These are phyloP conservation scores for Sebastes jordani DNA, from an alignment of 2,797 vertebrate species.

Conservation along the genomic window DNA sequence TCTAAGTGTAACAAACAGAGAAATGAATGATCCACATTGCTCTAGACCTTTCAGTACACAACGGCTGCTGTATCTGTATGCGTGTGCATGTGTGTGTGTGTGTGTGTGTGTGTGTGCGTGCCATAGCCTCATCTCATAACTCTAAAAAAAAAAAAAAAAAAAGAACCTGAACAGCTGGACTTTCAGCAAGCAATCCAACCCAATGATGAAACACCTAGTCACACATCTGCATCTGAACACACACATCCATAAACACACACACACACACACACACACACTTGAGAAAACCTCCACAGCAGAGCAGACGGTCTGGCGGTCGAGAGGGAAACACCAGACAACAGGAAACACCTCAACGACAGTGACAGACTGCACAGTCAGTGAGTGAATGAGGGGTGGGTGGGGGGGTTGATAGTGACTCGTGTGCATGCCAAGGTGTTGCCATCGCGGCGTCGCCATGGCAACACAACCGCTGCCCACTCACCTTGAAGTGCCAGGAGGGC, in stretches of 20 bases:
- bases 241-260: neutral
- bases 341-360: neutral
- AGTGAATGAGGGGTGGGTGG: neutral
- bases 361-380: neutral
- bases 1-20: neutral
- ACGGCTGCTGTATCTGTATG: neutral
- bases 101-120: no score
- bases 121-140: conserved; percentile 36
- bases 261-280: neutral
- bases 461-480: conserved; percentile 66
- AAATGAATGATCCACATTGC: conserved; percentile 1
- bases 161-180: conserved; percentile 39
- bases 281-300: neutral
- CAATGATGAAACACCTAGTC: conserved; percentile 3
- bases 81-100: neutral
- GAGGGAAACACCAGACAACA: neutral
- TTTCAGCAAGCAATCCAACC: conserved; percentile 36
- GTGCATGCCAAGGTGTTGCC: conserved; percentile 29
- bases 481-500: conserved; percentile 71
- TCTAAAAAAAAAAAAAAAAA: neutral
- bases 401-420: neutral
- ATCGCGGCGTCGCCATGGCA: conserved; percentile 3
- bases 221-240: neutral
- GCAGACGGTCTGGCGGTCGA: neutral
- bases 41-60: neutral